Evolutionary conservation across 2,797 vertebrate species (phyloP), one percentile per base, ranked within the genome.

Genomic region (Melanotaenia boesemani): DNA sequence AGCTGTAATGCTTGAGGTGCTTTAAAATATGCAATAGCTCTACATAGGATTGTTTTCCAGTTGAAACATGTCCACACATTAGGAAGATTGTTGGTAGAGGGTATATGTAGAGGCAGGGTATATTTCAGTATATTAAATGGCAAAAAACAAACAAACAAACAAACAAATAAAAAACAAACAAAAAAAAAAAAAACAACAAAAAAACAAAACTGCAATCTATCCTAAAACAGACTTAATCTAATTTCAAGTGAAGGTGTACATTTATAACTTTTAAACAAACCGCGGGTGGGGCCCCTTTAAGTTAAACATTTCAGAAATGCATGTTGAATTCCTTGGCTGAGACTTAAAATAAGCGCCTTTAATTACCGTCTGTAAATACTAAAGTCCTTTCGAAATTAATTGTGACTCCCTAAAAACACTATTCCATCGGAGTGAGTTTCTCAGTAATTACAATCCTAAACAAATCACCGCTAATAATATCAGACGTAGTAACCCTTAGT

Each of bases 11-110:
- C n/a, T 13, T 59, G 24, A 73, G 3, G 1, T 66, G n/a, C 50
- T 65, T 72, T 48, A n/a, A 79, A 84, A 76, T 68, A 71, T 83
- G 44, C 68, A 70, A 32, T 8, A 57, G 36, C 61, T 26, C 41
- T 5, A n/a, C 28, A 70, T 20, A 44, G 55, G 32, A 55, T 73
- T 52, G 70, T 80, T 79, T 81, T 74, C 73, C 37, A 71, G 70
- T 73, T 69, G 69, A 71, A 79, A 81, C 75, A 52, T 79, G 75
- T 66, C 63, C 72, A 63, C 11, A 22, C 26, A 34, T 20, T 28
- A 52, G 46, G 13, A 30, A 26, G 39, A 0, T 30, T 37, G 10
- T 5, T 50, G 3, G 52, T 58, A 28, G 32, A 1, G 18, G 52
- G 3, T 12, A 28, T 28, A 28, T 28, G 26, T 2, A 28, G 26